Base-by-base conservation (phyloP, 2,888 invertebrate genomes). In the Exephanes ischioxanthus region DNA sequence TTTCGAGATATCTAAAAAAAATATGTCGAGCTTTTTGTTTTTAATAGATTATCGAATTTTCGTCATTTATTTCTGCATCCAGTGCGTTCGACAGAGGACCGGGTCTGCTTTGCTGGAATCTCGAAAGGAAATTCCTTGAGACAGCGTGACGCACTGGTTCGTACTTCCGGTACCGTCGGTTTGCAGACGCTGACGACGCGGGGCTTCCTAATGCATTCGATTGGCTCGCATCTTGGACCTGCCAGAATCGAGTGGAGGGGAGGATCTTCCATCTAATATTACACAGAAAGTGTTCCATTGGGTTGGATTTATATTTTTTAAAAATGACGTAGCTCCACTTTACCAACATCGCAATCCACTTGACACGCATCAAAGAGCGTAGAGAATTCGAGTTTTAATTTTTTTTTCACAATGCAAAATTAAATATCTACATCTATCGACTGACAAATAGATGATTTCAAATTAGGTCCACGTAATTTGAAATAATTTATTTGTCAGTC, bases 181-280 rank as follows among this genome's bases (percentile, higher is more conserved):
- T 33, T 79, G 73, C 87, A 87, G 51, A 75, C 58, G 48, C 66
- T 68, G 58, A 19, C 37, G 70, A 76, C 80, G 79, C 86, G 84
- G 48, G 78, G 72, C 63, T 86, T 87, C 67, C 71, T 86, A 48
- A 67, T 61, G 63, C 76, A 81, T 55, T 86, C 68, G 9, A 85
- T 58, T 37, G 75, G 79, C 16, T 75, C 84, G 11, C 81, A 80
- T 53, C 61, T 76, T 26, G 86, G 87, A 16, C 81, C 58, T 45
- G 85, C 73, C 66, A 87, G 67, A 16, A 85, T 85, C 58, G 83
- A 81, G 48, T 77, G 77, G 55, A 85, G 85, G 22, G 70, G 70
- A 58, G 81, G 48, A 73, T 83, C 77, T 61, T 83, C 80, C 37
- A 79, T 80, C 85, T 85, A 26, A 53, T 51, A 30, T 79, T 66